Evolutionary conservation across 2,888 invertebrate species (phyloP).

Genomic region (Lacanobia wlatinum): DNA sequence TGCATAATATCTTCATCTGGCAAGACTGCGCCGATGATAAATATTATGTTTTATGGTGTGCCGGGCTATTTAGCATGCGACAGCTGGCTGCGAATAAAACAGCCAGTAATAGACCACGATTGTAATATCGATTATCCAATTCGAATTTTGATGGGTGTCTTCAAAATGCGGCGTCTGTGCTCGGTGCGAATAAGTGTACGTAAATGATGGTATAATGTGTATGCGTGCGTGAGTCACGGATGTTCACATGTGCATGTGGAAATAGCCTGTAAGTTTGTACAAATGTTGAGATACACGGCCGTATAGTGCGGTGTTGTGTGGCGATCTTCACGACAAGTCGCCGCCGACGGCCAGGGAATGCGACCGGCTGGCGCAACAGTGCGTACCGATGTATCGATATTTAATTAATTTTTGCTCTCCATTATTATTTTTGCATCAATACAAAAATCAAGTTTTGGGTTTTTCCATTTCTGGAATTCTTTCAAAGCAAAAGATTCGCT

Average conservation of each 20-base stretch:
- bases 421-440: slow-evolving; percentile 16
- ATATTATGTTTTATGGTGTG: slow-evolving; percentile 59
- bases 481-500: not conserved
- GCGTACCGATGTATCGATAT: slow-evolving; percentile 79
- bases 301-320: slow-evolving; percentile 75
- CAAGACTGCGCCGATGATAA: slow-evolving; percentile 56
- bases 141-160: slow-evolving; percentile 77
- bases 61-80: slow-evolving; percentile 68
- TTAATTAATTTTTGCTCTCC: slow-evolving; percentile 45
- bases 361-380: slow-evolving; percentile 89
- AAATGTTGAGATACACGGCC: slow-evolving; percentile 82
- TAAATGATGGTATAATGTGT: slow-evolving; percentile 81
- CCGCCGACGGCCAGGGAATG: slow-evolving; percentile 85
- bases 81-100: slow-evolving; percentile 70
- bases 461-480: not conserved
- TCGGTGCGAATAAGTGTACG: slow-evolving; percentile 78
- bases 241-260: slow-evolving; percentile 87
- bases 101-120: slow-evolving; percentile 70
- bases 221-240: slow-evolving; percentile 88
- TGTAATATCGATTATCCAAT: slow-evolving; percentile 78
- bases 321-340: slow-evolving; percentile 84
- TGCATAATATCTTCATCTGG: slow-evolving; percentile 74
- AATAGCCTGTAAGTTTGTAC: slow-evolving; percentile 86
- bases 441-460: not conserved
- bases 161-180: slow-evolving; percentile 74